phyloP scores from a whole-genome alignment of 2,888 invertebrate species.

The Brachylomia viminalis region DNA sequence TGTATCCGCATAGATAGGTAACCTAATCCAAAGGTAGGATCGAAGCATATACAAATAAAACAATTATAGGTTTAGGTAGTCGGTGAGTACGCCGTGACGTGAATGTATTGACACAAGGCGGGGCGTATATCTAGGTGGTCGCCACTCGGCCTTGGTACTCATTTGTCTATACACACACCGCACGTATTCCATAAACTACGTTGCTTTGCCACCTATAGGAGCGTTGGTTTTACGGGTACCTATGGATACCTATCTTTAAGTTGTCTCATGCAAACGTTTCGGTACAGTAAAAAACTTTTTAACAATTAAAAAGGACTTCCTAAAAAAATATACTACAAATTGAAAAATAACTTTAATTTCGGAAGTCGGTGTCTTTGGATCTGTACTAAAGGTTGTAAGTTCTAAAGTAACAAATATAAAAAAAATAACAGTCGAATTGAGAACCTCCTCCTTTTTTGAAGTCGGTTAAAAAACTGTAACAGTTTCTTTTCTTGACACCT shows the following conservation, averaged over 20 bases:
- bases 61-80: conserved; percentile 25
- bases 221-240: conserved; percentile 12
- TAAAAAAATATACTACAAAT: too few species aligned
- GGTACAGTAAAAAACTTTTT: too few species aligned
- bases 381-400: too few species aligned
- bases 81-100: conserved; percentile 49
- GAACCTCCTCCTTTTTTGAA: too few species aligned
- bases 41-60: conserved; percentile 20
- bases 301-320: too few species aligned
- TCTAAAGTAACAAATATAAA: too few species aligned
- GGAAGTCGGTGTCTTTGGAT: too few species aligned
- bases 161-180: conserved; percentile 63
- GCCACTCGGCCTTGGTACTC: conserved; percentile 51
- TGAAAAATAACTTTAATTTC: too few species aligned
- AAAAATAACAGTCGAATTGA: too few species aligned
- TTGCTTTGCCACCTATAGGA: not conserved
- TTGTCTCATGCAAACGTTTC: conserved; percentile 20
- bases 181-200: conserved; percentile 39
- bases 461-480: conserved; percentile 12
- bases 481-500: conserved; percentile 25
- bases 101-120: conserved; percentile 60
- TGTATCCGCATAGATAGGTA: not conserved
- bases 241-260: not conserved
- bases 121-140: conserved; percentile 54
- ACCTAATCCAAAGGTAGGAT: conserved; percentile 6